Evolutionary conservation across 2,797 vertebrate genomes (phyloP).

Genomic region (Tapirus indicus): DNA sequence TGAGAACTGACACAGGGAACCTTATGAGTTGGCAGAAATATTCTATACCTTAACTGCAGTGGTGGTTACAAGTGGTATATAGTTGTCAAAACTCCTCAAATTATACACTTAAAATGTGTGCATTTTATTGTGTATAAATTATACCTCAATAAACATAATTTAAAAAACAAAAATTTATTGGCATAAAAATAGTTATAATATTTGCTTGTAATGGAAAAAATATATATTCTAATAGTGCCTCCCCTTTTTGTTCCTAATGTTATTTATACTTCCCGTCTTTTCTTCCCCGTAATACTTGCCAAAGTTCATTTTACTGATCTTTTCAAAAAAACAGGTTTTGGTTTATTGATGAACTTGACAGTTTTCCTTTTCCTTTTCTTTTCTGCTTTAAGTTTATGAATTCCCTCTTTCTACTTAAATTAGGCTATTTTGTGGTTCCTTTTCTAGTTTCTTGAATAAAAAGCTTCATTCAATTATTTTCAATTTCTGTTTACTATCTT

Average conservation of each 20-base stretch:
- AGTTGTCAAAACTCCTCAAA: neutral
- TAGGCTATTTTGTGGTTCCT: constrained; percentile 21
- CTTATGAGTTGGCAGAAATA: neutral
- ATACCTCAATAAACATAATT: neutral
- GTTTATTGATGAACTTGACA: neutral
- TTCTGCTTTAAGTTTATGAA: constrained; percentile 13
- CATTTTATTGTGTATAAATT: constrained; percentile 11
- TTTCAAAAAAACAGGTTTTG: neutral
- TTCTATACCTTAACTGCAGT: neutral
- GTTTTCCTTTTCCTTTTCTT: neutral
- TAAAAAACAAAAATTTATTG: neutral
- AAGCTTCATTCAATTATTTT: constrained; percentile 14
- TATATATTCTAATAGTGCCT: neutral
- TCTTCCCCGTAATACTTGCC: neutral
- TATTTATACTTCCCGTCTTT: neutral
- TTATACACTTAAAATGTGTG: neutral
- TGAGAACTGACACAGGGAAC: neutral
- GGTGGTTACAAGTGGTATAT: neutral
- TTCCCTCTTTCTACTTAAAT: neutral
- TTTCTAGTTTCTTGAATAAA: constrained; percentile 47
- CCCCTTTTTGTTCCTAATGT: neutral
- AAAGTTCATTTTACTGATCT: constrained; percentile 31
- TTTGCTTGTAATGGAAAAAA: constrained; percentile 13
- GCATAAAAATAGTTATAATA: neutral
- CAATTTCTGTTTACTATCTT: neutral